These are phyloP conservation scores for Mycalesis mineus DNA, from an alignment of 2,888 invertebrate genomes.

Conservation along the genomic window DNA sequence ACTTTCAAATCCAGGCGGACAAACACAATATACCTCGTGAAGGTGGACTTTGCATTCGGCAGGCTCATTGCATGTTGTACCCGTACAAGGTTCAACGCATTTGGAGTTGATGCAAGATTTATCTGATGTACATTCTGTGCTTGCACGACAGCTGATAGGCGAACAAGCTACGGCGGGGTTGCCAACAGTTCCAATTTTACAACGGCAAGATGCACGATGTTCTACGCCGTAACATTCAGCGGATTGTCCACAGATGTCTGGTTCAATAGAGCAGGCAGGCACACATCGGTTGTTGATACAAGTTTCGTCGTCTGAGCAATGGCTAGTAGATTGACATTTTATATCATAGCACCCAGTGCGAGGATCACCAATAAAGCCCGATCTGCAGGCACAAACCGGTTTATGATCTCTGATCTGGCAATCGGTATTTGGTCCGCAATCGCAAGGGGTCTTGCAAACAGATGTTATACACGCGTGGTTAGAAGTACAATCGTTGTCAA, in stretches of 20 bases:
- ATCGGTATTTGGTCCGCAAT: conserved; percentile 90
- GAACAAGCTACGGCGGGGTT: conserved; percentile 88
- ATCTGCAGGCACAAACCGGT: conserved; percentile 90
- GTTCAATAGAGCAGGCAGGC: conserved; percentile 85
- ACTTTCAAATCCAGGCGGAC: conserved; percentile 87
- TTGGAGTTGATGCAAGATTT: conserved; percentile 89
- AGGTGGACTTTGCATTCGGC: conserved; percentile 87
- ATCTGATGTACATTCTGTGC: conserved; percentile 88
- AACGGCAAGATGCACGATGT: conserved; percentile 90
- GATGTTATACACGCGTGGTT: conserved; percentile 89
- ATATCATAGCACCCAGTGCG: conserved; percentile 87
- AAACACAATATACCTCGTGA: conserved; percentile 88
- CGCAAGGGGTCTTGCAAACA: conserved; percentile 89
- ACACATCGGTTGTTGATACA: conserved; percentile 90
- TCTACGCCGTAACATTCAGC: conserved; percentile 89
- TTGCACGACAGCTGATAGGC: conserved; percentile 87
- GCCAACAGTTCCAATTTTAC: conserved; percentile 88
- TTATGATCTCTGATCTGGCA: conserved; percentile 91
- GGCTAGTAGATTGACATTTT: conserved; percentile 84
- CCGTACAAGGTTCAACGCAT: conserved; percentile 87
- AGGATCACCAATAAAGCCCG: conserved; percentile 91
- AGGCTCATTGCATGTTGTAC: conserved; percentile 83
- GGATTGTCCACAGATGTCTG: conserved; percentile 84
- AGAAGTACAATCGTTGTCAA: conserved; percentile 86
- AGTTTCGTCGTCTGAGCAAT: conserved; percentile 89